Percentiles rank a stretch among this genome's conserved stretches.
Evolutionary conservation across 92 coral and sea anemone genomes (phyloP).

Genomic region (Bergia sp.): DNA sequence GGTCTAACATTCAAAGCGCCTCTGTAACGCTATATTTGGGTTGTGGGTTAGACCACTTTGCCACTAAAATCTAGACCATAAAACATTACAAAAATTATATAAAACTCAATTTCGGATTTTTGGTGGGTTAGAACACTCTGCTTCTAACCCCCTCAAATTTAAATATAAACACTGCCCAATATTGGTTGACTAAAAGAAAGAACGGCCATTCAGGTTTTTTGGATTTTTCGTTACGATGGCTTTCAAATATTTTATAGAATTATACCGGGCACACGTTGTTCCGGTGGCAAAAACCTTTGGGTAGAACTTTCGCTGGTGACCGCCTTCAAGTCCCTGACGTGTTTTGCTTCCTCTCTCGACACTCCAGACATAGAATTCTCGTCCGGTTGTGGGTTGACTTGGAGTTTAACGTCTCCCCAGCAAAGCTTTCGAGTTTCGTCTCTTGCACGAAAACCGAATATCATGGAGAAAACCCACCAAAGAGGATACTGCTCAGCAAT

Average conservation of each 20-base stretch:
- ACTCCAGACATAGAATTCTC: no score
- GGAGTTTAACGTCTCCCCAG: no score
- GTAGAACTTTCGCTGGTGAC: no score
- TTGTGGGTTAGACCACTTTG: constrained; percentile 29
- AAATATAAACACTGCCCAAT: no score
- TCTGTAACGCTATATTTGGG: background rate
- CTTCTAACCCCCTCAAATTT: no score
- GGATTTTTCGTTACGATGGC: background rate
- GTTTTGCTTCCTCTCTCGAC: no score
- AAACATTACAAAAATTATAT: background rate
- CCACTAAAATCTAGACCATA: constrained; percentile 25
- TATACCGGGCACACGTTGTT: background rate
- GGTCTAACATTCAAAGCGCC: background rate
- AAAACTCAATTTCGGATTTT: background rate
- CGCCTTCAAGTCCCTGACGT: no score
- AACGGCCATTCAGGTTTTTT: background rate
- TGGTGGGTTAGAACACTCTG: background rate
- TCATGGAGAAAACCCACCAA: no score
- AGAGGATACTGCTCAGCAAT: no score
- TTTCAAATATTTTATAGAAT: background rate
- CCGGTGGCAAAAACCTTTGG: background rate
- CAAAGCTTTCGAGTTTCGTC: no score
- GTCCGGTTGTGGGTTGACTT: no score
- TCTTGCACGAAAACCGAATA: no score
- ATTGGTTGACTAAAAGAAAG: background rate